A percentile compares a stretch with the other conserved stretches of the same genome.
These are phyloP conservation scores for Drosophila affinis DNA, from an alignment of 2,888 invertebrate genomes.

Conservation along the genomic window DNA sequence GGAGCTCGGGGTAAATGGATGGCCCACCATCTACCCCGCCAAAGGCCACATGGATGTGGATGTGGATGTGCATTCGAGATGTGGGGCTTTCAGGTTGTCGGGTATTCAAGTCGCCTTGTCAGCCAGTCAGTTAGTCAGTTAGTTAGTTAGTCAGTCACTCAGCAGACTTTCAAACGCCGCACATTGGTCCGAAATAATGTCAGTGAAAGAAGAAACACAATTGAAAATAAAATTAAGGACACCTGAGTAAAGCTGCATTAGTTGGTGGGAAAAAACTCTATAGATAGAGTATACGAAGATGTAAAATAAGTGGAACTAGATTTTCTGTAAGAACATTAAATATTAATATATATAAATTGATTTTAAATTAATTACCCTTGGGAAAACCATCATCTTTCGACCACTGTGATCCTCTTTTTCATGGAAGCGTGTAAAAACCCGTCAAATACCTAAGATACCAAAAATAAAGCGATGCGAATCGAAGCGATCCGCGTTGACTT, in stretches of 20 bases:
- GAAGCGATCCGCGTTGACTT: constrained; percentile 61
- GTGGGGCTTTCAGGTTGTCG: constrained; percentile 6
- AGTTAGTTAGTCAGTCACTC: constrained; percentile 50
- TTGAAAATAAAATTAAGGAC: no score
- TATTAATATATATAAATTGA: no score
- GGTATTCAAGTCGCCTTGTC: constrained; percentile 27
- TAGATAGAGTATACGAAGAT: no score
- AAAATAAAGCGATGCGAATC: constrained; percentile 70
- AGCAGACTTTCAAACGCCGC: constrained; percentile 55
- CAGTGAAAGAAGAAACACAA: no score
- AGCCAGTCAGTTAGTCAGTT: constrained; percentile 18
- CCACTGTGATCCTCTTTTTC: constrained; percentile 49
- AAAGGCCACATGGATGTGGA: background rate
- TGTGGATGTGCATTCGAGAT: background rate
- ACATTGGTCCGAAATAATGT: constrained; percentile 40
- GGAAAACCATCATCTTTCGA: background rate
- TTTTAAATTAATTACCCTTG: no score
- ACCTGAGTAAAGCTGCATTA: no score
- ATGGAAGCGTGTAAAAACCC: constrained; percentile 71
- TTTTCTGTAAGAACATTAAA: no score
- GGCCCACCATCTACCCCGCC: background rate
- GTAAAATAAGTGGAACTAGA: no score
- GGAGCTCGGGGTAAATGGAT: background rate
- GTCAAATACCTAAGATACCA: constrained; percentile 78
- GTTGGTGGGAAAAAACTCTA: no score